These are phyloP conservation scores for Diloba caeruleocephala DNA, from an alignment of 2,888 invertebrate species.

Conservation along the genomic window DNA sequence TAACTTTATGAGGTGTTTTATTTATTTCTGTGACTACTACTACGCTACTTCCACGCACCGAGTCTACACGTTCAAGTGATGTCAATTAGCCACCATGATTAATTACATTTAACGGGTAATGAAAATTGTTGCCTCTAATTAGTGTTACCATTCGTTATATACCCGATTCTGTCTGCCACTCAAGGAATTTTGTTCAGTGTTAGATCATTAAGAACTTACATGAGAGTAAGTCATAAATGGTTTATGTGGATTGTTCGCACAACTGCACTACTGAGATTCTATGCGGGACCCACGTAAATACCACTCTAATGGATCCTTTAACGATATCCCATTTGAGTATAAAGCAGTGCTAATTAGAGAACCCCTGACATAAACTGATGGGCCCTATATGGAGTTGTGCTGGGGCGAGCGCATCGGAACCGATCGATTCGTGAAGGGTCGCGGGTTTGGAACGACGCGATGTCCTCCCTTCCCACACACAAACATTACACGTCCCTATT, in stretches of 20 bases:
- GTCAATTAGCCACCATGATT: constrained; percentile 54
- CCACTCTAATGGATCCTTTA: constrained; percentile 59
- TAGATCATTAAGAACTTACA: constrained; percentile 21
- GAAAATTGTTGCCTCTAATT: constrained; percentile 45
- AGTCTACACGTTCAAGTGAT: constrained; percentile 23
- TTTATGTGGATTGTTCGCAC: constrained; percentile 36
- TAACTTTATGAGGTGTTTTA: constrained; percentile 49
- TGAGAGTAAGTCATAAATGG: constrained; percentile 43
- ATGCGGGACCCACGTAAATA: constrained; percentile 51
- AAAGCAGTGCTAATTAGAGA: constrained; percentile 67
- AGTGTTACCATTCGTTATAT: constrained; percentile 25
- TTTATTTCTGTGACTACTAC: constrained; percentile 47
- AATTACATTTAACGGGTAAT: constrained; percentile 51
- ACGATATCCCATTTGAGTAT: constrained; percentile 63
- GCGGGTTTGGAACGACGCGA: constrained; percentile 19
- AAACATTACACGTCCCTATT: constrained; percentile 48
- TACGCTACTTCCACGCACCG: constrained; percentile 12
- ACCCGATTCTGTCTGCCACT: constrained; percentile 19
- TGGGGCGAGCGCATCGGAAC: constrained; percentile 23
- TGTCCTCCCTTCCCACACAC: constrained; percentile 35
- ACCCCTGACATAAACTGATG: constrained; percentile 47
- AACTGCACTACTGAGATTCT: constrained; percentile 43
- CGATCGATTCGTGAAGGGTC: constrained; percentile 52
- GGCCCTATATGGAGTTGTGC: constrained; percentile 22
- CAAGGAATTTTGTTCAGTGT: constrained; percentile 16